phyloP scores from a whole-genome alignment of 1,140 invertebrate genomes.

The Brachionus paranguensis region DNA sequence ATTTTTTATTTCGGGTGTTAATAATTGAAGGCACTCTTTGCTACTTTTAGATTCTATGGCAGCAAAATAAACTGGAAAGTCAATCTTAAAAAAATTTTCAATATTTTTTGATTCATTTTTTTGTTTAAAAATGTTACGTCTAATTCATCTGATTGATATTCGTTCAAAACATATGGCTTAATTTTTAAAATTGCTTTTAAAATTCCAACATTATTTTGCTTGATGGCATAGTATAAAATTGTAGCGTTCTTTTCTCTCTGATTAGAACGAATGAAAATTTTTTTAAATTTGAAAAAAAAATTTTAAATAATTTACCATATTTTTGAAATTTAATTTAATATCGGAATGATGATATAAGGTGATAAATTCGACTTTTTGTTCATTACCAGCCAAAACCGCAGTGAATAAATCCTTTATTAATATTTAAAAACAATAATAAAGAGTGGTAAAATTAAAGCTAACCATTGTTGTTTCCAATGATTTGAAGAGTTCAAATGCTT shows the following conservation, averaged over 20 bases:
- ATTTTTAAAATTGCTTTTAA: neutral
- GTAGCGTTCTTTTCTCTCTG: slow-evolving; percentile 33
- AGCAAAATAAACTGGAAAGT: slow-evolving; percentile 23
- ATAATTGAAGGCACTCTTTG: neutral
- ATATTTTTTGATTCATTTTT: neutral
- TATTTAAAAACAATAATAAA: neutral
- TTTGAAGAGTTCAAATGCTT: neutral
- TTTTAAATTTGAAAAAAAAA: neutral
- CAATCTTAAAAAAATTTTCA: neutral
- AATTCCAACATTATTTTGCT: neutral
- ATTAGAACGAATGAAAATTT: too few relatives aligned
- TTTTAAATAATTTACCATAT: slow-evolving; percentile 13
- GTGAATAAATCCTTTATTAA: neutral
- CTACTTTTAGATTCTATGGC: neutral
- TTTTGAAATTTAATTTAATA: slow-evolving; percentile 28
- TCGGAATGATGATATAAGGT: neutral
- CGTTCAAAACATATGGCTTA: neutral
- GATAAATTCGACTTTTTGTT: neutral
- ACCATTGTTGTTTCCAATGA: neutral
- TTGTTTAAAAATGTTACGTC: neutral
- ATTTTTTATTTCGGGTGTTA: neutral
- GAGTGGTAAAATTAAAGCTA: too few relatives aligned
- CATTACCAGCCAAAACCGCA: slow-evolving; percentile 15
- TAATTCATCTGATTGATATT: slow-evolving; percentile 1
- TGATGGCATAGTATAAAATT: slow-evolving; percentile 26